Percentiles rank a stretch among this genome's conserved stretches.
Conservation (phyloP, 2,113 vertebrate species). For the Myocastor coypus region DNA sequence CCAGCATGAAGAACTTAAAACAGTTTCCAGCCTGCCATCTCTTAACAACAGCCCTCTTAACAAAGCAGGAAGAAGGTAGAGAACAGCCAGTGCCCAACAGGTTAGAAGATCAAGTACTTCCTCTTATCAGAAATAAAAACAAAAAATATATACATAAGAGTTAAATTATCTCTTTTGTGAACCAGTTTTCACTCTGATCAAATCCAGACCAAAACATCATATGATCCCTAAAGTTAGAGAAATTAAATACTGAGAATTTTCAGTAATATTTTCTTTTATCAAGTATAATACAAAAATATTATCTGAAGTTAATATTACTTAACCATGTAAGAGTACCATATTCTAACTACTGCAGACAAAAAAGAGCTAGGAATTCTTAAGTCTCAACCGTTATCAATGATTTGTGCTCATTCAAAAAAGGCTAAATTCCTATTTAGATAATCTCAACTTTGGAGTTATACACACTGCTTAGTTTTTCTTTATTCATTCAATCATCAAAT, state of each 20-base stretch:
- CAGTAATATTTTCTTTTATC: constrained; percentile 29
- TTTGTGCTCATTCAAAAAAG: background rate
- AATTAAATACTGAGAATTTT: background rate
- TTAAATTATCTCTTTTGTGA: background rate
- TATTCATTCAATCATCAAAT: background rate
- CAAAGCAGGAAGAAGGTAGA: background rate
- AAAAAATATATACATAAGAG: constrained; percentile 12
- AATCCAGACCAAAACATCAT: constrained; percentile 6
- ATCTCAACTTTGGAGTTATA: background rate
- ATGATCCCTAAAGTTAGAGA: constrained; percentile 17
- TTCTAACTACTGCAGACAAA: background rate
- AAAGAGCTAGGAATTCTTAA: background rate
- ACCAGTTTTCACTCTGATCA: background rate
- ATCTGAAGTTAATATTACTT: constrained; percentile 19
- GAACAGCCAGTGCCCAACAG: background rate
- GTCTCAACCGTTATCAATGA: background rate
- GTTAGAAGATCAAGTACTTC: background rate
- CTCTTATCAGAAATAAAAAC: constrained; percentile 28
- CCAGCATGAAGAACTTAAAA: background rate
- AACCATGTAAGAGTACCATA: background rate
- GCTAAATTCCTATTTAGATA: background rate
- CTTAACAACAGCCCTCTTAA: background rate
- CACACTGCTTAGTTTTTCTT: background rate
- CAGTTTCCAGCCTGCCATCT: background rate
- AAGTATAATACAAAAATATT: background rate